Evolutionary conservation across 1,140 invertebrate species (phyloP).

Genomic region (Gonioctena quinquepunctata): DNA sequence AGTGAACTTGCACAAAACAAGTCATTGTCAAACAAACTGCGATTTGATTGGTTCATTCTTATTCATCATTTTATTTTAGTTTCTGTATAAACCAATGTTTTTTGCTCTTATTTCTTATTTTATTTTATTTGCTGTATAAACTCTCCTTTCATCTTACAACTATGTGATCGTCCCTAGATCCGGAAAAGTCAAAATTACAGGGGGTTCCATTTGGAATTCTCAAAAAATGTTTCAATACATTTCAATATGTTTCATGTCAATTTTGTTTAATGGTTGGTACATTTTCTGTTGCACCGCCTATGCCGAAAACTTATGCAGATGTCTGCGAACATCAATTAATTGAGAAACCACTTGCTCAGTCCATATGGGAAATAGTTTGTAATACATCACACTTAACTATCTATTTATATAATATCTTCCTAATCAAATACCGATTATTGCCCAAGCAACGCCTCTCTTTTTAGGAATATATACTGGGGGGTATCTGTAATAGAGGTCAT

Average conservation of each 20-base stretch:
- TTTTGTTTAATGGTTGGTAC: neutral
- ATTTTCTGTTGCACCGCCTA: neutral
- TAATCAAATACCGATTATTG: neutral
- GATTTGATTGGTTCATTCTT: too few species aligned
- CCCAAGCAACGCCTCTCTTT: neutral
- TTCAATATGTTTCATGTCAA: neutral
- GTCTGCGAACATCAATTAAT: neutral
- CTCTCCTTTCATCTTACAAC: too few species aligned
- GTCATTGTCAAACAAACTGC: too few species aligned
- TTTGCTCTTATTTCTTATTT: too few species aligned
- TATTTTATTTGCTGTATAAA: too few species aligned
- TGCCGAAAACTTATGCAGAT: neutral
- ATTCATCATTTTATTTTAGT: too few species aligned
- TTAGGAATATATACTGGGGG: neutral
- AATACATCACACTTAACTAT: neutral
- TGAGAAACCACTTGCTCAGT: neutral
- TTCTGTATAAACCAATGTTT: too few species aligned
- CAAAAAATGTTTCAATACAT: neutral
- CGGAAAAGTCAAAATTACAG: too few species aligned
- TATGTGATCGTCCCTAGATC: too few species aligned
- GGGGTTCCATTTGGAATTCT: neutral
- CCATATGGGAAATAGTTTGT: slow-evolving; percentile 7
- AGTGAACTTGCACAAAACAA: too few species aligned
- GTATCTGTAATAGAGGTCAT: neutral
- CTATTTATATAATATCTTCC: neutral